These are phyloP conservation scores for Channallabes apus DNA, from an alignment of 2,797 vertebrate genomes.

Conservation along the genomic window DNA sequence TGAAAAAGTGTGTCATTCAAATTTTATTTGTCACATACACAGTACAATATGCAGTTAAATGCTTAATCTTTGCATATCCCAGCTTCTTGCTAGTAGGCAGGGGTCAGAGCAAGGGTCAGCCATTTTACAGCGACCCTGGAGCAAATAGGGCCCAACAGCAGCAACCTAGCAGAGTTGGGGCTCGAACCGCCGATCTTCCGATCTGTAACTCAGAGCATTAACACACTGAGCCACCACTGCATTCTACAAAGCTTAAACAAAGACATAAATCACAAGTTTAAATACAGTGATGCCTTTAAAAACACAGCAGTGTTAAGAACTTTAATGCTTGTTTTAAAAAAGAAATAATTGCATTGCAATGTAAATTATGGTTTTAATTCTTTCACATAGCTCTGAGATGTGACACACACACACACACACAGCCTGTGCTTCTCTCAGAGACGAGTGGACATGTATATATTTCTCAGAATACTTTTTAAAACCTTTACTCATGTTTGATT, in stretches of 20 bases:
- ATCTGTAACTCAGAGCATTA: too few relatives aligned
- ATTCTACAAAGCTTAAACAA: constrained; percentile 57
- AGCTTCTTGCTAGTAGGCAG: too few relatives aligned
- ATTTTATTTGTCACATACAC: too few relatives aligned
- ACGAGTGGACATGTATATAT: constrained; percentile 54
- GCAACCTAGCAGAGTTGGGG: too few relatives aligned
- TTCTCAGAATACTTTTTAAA: too few relatives aligned
- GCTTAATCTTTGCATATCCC: too few relatives aligned
- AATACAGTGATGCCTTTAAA: constrained; percentile 53
- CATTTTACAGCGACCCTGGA: too few relatives aligned
- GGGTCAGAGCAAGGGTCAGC: too few relatives aligned
- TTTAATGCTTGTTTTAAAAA: constrained; percentile 32
- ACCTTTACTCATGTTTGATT: too few relatives aligned
- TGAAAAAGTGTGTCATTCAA: constrained; percentile 58
- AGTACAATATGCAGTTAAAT: too few relatives aligned
- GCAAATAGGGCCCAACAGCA: too few relatives aligned
- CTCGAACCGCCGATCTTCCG: too few relatives aligned
- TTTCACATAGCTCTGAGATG: constrained; percentile 51
- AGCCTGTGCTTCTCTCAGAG: constrained; percentile 71
- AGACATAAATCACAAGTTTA: constrained; percentile 38
- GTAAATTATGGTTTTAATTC: constrained; percentile 54
- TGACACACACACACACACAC: constrained; percentile 41
- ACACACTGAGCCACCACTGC: background rate
- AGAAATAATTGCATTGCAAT: constrained; percentile 51
- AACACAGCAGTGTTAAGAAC: constrained; percentile 58